Conservation (phyloP, 2,888 invertebrate species). For the Andrena bucephala region DNA sequence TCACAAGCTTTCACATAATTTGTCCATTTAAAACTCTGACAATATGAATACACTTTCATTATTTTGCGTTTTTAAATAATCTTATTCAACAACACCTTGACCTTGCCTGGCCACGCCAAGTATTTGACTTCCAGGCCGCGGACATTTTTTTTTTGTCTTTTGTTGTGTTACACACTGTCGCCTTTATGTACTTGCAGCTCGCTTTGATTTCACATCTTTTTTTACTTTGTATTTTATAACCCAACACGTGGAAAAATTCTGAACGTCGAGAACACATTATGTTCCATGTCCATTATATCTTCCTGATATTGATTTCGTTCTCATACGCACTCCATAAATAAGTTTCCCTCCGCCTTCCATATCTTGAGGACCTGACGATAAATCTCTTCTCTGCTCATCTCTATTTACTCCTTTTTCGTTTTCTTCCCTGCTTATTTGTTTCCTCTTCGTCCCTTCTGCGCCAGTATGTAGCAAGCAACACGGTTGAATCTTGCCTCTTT, state of each 20-base stretch:
- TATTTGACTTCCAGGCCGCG: too few species aligned
- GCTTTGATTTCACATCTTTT: too few species aligned
- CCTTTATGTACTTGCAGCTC: too few species aligned
- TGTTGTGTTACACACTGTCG: too few species aligned
- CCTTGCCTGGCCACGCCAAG: too few species aligned
- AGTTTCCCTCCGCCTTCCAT: conserved; percentile 65
- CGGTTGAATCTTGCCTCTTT: conserved; percentile 9
- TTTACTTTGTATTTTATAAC: background rate
- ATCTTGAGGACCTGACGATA: conserved; percentile 66
- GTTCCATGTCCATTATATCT: conserved; percentile 49
- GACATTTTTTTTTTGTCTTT: too few species aligned
- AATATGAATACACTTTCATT: too few species aligned
- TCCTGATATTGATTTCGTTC: conserved; percentile 70
- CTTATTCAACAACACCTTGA: too few species aligned
- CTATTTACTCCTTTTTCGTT: conserved; percentile 30
- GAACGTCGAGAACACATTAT: conserved; percentile 37
- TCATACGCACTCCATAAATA: conserved; percentile 70
- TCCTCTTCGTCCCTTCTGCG: background rate
- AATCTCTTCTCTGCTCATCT: conserved; percentile 55
- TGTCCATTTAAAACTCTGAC: too few species aligned
- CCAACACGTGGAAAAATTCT: conserved; percentile 39
- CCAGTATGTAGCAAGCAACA: background rate
- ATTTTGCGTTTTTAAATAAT: too few species aligned
- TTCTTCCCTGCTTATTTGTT: conserved; percentile 5
- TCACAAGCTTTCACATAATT: too few species aligned